Evolutionary conservation across 2,888 invertebrate genomes (phyloP), one percentile per base, ranked within the genome.

Genomic region (Phyllotreta cruciferae): DNA sequence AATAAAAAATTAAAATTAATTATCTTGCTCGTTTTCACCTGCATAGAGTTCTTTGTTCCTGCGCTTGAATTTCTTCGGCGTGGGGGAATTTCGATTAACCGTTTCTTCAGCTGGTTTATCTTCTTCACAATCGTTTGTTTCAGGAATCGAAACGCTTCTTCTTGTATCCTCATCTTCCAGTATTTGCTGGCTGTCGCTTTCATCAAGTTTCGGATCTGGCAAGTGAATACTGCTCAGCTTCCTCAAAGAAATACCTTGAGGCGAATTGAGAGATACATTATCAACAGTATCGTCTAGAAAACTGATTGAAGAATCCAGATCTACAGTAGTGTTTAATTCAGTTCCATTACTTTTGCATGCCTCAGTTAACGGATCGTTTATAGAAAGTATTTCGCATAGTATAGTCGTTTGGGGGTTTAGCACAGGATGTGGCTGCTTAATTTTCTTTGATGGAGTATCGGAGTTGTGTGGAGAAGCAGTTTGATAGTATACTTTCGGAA

Each of bases 401-500:
- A 81, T 76, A 9, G 84, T 82, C 6, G 91, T 91, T 78, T 93
- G 93, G 9, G 88, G 86, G 77, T 92, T 92, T 36, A 86, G 76
- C 70, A 85, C 80, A 2, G 88, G 84, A 47, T 82, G 82, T 49
- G 61, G 61, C 60, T 71, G 68, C 37, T 55, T 60, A 1, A 57
- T n/a, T 36, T 65, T 58, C 38, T 64, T 63, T 8, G 63, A 65
- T 8, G 78, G 76, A 53, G 77, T 78, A 39, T 82, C 80, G 3
- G 83, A 80, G 63, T 84, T 79, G 72, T 87, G 90, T 0, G 87
- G 80, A 44, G 88, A 85, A 1, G 89, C 93, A 8, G 94, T 95
- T 71, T 83, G 86, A 11, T 83, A 83, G 82, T 99, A 99, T 81
- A 90, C 92, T 0, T 87, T 81, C 0, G 93, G 93, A 60, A 98